A percentile compares a stretch with the other conserved stretches of the same genome.
These are phyloP conservation scores for Aphyosemion australe DNA, from an alignment of 2,113 vertebrate genomes.

Conservation along the genomic window DNA sequence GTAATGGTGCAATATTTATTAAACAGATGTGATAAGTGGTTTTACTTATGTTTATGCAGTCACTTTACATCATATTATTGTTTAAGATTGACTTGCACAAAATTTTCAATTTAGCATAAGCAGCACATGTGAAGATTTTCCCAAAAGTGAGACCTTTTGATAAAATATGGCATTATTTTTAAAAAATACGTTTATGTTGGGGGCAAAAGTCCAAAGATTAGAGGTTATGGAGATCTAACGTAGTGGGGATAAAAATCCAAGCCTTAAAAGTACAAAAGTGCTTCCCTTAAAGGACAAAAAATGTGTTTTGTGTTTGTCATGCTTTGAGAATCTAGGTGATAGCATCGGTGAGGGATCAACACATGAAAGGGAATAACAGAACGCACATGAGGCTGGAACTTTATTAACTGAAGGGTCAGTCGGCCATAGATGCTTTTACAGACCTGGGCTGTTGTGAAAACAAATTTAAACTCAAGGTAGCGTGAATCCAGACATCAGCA, in stretches of 20 bases:
- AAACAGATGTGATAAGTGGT: too few relatives aligned
- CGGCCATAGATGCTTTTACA: slow-evolving; percentile 8
- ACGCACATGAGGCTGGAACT: slow-evolving; percentile 27
- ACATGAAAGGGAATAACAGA: slow-evolving; percentile 47
- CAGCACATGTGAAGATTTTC: too few relatives aligned
- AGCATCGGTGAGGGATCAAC: slow-evolving; percentile 9
- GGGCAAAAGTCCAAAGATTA: too few relatives aligned
- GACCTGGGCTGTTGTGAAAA: neutral
- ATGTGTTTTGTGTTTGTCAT: neutral
- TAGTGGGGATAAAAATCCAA: too few relatives aligned
- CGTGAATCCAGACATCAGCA: neutral
- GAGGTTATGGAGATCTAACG: neutral
- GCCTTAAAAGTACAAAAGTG: neutral
- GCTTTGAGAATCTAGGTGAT: slow-evolving; percentile 14
- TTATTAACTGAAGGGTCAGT: slow-evolving; percentile 18
- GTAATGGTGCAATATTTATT: too few relatives aligned
- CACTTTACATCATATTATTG: too few relatives aligned
- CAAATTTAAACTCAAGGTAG: neutral
- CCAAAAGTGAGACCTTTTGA: too few relatives aligned
- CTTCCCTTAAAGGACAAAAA: neutral
- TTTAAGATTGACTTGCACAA: too few relatives aligned
- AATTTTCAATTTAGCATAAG: too few relatives aligned
- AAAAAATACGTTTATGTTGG: too few relatives aligned
- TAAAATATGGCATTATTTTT: too few relatives aligned
- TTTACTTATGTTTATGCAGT: neutral